Base-by-base conservation (phyloP, 2,888 invertebrate genomes). In the Coenonympha arcania region DNA sequence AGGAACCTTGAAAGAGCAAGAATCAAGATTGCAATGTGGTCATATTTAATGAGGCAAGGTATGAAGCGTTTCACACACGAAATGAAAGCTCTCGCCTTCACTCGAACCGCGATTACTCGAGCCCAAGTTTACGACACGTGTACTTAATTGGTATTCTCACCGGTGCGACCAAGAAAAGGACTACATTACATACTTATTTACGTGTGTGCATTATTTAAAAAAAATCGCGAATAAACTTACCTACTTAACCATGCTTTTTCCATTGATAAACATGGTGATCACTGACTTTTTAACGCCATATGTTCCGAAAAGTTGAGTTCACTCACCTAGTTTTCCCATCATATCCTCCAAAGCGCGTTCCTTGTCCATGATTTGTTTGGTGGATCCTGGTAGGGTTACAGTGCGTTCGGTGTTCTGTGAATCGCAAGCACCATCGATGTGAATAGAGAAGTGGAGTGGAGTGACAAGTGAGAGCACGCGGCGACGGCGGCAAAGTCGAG, bases 251-350 rank as follows among this genome's bases (percentile, higher is more conserved):
- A 33, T 13, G 3, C 15, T 13, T 8, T 16, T 24, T 26, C 22
- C 34, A 44, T 9, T 13, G 13, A 37, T 39, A 22, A 1, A 4
- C 1, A n/a, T 5, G 37, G 22, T 9, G 13, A 30, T 30, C 6
- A 26, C 4, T 13, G 6, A 33, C 16, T n/a, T 33, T 31, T 8
- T 24, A 13, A 55, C n/a, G n/a, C 71, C 75, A 78, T 76, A 79
- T 77, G 79, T 62, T 73, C 26, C 33, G 18, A 47, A 50, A 41
- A 16, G 20, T 36, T 22, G 6, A 37, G 37, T 44, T 41, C 49
- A 77, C 86, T 88, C 64, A 90, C 90, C 90, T 64, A 90, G 76
- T 71, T 90, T 89, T 63, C 88, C 89, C 90, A 90, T 90, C 71
- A 90, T 87, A 61, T 89, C 90, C 67, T 90, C 90, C 48, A 90